Conservation (phyloP, 1,140 invertebrate genomes). For the Macrobrachium nipponense region DNA sequence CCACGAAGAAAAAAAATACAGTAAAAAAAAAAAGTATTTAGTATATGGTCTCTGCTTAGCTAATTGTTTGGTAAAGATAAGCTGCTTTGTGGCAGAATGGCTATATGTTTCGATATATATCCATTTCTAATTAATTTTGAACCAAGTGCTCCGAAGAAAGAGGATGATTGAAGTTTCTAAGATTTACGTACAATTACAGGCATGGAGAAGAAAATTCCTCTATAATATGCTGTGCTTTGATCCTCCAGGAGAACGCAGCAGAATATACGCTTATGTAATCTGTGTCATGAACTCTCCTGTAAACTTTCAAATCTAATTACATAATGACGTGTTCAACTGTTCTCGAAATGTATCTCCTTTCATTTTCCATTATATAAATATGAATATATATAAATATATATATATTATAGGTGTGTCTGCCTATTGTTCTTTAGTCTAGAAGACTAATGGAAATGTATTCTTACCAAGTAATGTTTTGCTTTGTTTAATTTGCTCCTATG, state of each 20-base stretch:
- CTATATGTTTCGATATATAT: conserved; percentile 20
- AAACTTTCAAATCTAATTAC: not conserved
- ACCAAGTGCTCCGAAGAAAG: conserved; percentile 38
- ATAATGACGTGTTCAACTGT: not conserved
- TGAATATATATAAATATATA: not conserved
- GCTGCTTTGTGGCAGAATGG: not conserved
- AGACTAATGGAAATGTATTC: conserved; percentile 36
- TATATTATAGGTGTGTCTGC: not conserved
- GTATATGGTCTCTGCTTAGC: not conserved
- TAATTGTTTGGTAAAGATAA: not conserved
- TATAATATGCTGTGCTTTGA: conserved; percentile 47
- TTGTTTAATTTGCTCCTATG: conserved; percentile 43
- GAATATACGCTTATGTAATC: conserved; percentile 56
- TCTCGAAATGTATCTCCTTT: not conserved
- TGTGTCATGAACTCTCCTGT: conserved; percentile 28
- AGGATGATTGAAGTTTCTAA: conserved; percentile 30
- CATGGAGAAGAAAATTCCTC: conserved; percentile 19
- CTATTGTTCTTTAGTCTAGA: conserved; percentile 43
- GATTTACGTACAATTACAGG: conserved; percentile 33
- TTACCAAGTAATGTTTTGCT: conserved; percentile 38
- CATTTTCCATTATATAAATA: not conserved
- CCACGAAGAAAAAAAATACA: too few relatives aligned
- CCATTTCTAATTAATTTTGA: conserved; percentile 43
- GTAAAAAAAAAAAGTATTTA: not conserved
- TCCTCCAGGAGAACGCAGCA: conserved; percentile 44